Base-by-base conservation (phyloP, 92 coral and sea anemone genomes). In the Phymanthus crucifer region DNA sequence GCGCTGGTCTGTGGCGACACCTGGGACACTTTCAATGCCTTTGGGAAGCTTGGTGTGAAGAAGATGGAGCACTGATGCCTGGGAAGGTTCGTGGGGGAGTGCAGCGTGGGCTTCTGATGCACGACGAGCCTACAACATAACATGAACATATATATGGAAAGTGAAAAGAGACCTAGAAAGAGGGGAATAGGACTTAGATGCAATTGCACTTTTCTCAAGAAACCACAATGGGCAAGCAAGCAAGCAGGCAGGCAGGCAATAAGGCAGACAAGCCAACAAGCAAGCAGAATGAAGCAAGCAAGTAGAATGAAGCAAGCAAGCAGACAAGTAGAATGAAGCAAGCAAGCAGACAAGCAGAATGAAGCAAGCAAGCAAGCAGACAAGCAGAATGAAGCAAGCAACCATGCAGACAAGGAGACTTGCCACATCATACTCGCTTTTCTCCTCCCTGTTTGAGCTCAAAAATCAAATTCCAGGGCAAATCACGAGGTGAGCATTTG, bases 11-110 rank as follows among this genome's bases (percentile, higher is more conserved):
- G 40, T 32, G 0, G 76, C 58, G 32, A 89, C 73, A 35, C 72
- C 24, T 10, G 77, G 68, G 21, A 78, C 45, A 32, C 64, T 83
- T 14, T 75, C 86, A 56, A 71, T 80, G 11, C 40, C 70, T 36
- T 66, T 36, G 73, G 84, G 76, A 21, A 71, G 85, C 32, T 88
- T 82, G 14, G 77, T 72, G 40, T 92, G 97, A 31, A 73, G 87
- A 54, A 67, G 82, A 38, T 87, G 91, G 9, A 81, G 37, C 13
- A 83, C 7, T 23, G 84, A 38, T 33, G 84, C 66, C 2, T 36
- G 33, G 26, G 81, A 67, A 40, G 81, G 86, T 4, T 68, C 82
- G 66, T 75, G 76, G 43, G 38, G 43, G 31, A 46, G 66, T 64
- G 27, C 6, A 46, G 78, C 70, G 26, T 70, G 50, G 24, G 78